These are phyloP conservation scores for Hirundo rustica DNA, from an alignment of 2,797 vertebrate species.

Conservation along the genomic window DNA sequence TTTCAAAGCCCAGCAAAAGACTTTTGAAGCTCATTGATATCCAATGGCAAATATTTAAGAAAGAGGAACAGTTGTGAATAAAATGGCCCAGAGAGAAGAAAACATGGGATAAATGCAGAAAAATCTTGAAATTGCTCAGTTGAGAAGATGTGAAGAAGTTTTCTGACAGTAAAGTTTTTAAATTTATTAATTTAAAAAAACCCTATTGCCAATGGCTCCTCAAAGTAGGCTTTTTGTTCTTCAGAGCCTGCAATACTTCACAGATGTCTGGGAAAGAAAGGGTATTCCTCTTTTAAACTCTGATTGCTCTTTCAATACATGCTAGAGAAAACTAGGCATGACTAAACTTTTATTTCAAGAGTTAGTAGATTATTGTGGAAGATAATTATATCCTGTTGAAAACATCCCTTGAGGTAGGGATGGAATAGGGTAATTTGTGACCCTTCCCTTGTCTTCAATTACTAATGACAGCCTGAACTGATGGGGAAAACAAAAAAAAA, in stretches of 20 bases:
- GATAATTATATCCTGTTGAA: not conserved
- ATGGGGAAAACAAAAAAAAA: not conserved
- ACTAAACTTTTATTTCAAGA: conserved; percentile 10
- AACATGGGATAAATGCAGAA: not conserved
- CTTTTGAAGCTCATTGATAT: not conserved
- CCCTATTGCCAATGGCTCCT: not conserved
- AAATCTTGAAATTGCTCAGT: not conserved
- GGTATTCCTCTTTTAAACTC: not conserved
- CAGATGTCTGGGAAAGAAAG: not conserved
- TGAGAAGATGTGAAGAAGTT: not conserved
- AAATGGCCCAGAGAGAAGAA: not conserved
- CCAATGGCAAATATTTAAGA: not conserved
- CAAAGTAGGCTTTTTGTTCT: not conserved
- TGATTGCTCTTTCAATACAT: not conserved
- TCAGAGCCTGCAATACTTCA: not conserved
- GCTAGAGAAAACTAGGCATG: not conserved
- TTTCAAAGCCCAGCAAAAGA: not conserved
- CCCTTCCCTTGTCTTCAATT: not conserved
- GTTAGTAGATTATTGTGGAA: not conserved
- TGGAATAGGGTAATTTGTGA: not conserved
- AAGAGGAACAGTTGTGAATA: not conserved
- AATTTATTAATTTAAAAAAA: not conserved
- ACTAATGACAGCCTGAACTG: not conserved
- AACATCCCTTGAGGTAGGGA: not conserved
- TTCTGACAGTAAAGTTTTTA: not conserved